These are phyloP conservation scores for Botia kubotai DNA, from an alignment of 2,797 vertebrate species.

Conservation along the genomic window DNA sequence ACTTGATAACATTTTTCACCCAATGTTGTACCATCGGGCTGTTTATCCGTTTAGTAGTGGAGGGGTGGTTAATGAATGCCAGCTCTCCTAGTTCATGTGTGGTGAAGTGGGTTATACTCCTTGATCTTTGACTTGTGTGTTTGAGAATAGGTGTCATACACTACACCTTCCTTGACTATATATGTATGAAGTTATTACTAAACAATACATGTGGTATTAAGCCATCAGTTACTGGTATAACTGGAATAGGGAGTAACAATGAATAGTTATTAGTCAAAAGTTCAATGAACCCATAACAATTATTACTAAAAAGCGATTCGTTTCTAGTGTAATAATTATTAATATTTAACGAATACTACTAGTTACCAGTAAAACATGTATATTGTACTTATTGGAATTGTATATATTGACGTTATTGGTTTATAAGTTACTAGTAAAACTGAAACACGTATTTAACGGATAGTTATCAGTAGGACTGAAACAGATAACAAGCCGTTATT, in stretches of 20 bases:
- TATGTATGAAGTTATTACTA: background rate
- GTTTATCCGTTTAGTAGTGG: conserved; percentile 43
- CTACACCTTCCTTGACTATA: background rate
- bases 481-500: too few species aligned
- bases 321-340: background rate
- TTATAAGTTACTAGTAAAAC: too few species aligned
- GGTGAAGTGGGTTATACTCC: conserved; percentile 40
- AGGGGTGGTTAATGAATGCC: conserved; percentile 52
- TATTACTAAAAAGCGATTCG: background rate
- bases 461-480: background rate
- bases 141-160: too few species aligned
- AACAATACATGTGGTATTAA: background rate
- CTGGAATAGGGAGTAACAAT: background rate
- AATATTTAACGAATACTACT: too few species aligned
- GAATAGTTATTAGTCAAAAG: background rate
- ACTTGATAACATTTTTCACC: background rate
- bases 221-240: background rate
- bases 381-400: too few species aligned
- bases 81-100: conserved; percentile 25
- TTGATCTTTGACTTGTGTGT: conserved; percentile 15
- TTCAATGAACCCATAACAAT: background rate
- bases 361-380: too few species aligned
- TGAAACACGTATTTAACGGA: too few species aligned
- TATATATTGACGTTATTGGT: too few species aligned
- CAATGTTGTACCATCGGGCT: background rate